phyloP scores from a whole-genome alignment of 2,888 invertebrate species.

The Cacoxenus indagator region DNA sequence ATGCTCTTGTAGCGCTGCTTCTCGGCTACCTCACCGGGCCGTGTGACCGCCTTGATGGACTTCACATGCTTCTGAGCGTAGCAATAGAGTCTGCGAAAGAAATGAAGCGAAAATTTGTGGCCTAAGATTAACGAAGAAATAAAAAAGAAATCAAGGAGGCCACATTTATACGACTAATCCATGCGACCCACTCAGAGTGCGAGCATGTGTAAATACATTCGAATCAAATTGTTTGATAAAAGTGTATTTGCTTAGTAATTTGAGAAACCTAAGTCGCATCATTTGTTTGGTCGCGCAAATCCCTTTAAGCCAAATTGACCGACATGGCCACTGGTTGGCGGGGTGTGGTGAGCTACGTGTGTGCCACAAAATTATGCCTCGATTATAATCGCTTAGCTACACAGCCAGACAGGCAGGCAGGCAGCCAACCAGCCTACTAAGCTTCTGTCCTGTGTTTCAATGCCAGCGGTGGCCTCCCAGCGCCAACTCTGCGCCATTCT shows the following conservation, averaged over 20 bases:
- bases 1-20: conserved; percentile 71
- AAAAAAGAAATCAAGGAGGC: not conserved
- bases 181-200: not conserved
- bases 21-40: conserved; percentile 76
- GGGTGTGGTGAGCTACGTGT: conserved; percentile 33
- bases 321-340: conserved; percentile 43
- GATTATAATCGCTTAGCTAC: conserved; percentile 38
- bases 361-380: conserved; percentile 38
- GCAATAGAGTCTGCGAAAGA: conserved; percentile 84
- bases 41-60: conserved; percentile 90
- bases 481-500: not conserved
- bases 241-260: conserved; percentile 61
- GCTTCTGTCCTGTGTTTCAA: not conserved
- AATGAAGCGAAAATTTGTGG: no score
- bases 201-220: not conserved
- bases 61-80: conserved; percentile 98
- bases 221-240: conserved; percentile 52
- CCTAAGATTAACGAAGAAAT: not conserved
- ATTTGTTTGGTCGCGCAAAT: conserved; percentile 46
- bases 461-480: not conserved
- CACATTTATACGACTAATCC: not conserved
- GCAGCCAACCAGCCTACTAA: not conserved
- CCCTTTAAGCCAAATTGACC: conserved; percentile 62
- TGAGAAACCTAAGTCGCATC: conserved; percentile 25
- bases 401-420: not conserved